Base-by-base conservation (phyloP, 2,113 vertebrate genomes). In the Chunga burmeisteri region DNA sequence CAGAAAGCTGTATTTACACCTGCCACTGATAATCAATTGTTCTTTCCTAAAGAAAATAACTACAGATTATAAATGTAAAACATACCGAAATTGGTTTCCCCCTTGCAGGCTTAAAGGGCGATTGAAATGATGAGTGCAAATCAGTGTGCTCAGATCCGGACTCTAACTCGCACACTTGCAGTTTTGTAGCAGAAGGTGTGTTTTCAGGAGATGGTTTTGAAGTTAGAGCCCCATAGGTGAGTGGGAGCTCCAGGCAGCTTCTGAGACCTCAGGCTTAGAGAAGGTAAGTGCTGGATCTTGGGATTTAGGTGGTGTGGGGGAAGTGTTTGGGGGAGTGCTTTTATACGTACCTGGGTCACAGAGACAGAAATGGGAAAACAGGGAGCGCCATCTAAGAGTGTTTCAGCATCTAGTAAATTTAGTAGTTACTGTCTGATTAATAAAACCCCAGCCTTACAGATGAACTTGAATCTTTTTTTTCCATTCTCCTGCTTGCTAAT, bases 81-180 rank as follows among this genome's bases (percentile, higher is more conserved):
- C 38, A 14, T 32, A 15, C 8, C 8, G 56, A 27, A 42, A 36
- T 9, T 27, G 56, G 18, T 58, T 78, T 71, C 20, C 49, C 63
- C 16, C 44, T 55, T 66, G 81, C 59, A 23, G 19, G 19, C 72
- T 65, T 59, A 46, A 38, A n/a, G 44, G 0, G 0, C 20, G 50
- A 36, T 30, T 29, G 52, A 59, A 66, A 29, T 22, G 29, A 34
- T 11, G 67, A 46, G 44, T 59, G 20, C 44, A 34, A 21, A 40
- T 20, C 27, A 2, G 19, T 3, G 44, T 44, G 50, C 44, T 38
- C 27, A 16, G 44, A 34, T 34, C 30, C 25, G 19, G 56, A 2
- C 27, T 30, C 7, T 32, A 3, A 15, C 58, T 40, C 1, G 2
- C 16, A 6, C 5, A 0, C 25, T 21, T 9, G 40, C 38, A 22